These are phyloP conservation scores for Acanthisitta chloris DNA, from an alignment of 2,113 vertebrate genomes.

Conservation along the genomic window DNA sequence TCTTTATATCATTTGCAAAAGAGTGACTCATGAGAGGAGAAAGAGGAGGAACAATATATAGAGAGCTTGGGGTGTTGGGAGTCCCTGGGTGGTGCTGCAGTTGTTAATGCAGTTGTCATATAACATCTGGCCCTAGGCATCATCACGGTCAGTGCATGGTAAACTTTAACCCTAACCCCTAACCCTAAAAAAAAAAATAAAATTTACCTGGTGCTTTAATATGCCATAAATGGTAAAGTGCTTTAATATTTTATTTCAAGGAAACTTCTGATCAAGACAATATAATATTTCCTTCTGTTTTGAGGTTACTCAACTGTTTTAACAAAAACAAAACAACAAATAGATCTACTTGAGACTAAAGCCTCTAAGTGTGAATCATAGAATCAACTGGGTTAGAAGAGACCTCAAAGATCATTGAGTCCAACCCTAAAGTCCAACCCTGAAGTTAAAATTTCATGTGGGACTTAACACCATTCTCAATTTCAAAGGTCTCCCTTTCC, in stretches of 20 bases:
- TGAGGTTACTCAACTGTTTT: background rate
- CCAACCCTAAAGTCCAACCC: too few species aligned
- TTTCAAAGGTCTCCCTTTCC: background rate
- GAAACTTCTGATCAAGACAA: background rate
- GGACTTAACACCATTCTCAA: background rate
- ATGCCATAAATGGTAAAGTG: too few species aligned
- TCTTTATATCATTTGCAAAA: background rate
- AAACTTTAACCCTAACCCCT: too few species aligned
- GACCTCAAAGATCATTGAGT: too few species aligned
- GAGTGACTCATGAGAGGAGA: background rate
- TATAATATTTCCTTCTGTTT: background rate
- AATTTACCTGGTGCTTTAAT: too few species aligned
- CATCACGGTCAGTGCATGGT: background rate
- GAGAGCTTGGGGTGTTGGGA: background rate
- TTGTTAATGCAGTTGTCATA: background rate
- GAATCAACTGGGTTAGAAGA: too few species aligned
- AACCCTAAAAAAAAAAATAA: too few species aligned
- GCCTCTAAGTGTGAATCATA: background rate
- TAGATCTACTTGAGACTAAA: background rate
- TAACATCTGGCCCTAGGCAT: background rate
- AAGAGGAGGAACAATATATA: background rate
- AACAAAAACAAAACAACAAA: background rate
- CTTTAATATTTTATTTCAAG: background rate
- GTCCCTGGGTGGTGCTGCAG: background rate
- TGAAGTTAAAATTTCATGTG: background rate